phyloP scores from a whole-genome alignment of 2,888 invertebrate species.

The Andrena chrysosceles region DNA sequence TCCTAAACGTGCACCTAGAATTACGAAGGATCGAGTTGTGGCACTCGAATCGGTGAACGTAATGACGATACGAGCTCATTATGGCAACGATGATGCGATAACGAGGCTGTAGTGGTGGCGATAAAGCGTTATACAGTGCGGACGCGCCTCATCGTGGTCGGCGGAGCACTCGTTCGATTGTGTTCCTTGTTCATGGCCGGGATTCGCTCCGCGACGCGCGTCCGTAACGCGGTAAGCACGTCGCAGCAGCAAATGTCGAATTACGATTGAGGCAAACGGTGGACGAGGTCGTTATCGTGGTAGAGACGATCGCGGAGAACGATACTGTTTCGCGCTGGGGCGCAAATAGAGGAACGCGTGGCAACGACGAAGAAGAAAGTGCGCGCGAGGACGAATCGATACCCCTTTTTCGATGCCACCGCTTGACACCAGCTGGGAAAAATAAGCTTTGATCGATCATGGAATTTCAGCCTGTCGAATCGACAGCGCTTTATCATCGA shows the following conservation, averaged over 20 bases:
- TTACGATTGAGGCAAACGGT: conserved; percentile 45
- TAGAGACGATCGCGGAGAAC: conserved; percentile 12
- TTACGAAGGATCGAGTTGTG: conserved; percentile 52
- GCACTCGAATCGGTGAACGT: conserved; percentile 53
- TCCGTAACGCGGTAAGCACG: conserved; percentile 7
- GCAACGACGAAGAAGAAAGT: not conserved
- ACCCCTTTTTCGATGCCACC: conserved; percentile 14
- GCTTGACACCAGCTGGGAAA: conserved; percentile 17
- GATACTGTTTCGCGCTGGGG: conserved; percentile 2
- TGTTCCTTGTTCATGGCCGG: conserved; percentile 26
- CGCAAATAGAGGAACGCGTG: not conserved
- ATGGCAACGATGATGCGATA: conserved; percentile 64
- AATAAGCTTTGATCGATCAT: conserved; percentile 48
- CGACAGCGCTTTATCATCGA: conserved; percentile 45
- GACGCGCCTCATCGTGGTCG: conserved; percentile 20
- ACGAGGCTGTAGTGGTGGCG: conserved; percentile 52
- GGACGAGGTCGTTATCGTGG: conserved; percentile 26
- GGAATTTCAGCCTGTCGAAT: conserved; percentile 47
- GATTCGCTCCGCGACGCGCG: conserved; percentile 13
- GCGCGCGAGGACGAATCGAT: conserved; percentile 27
- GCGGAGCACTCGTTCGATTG: conserved; percentile 41
- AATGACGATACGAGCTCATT: conserved; percentile 68
- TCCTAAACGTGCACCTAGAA: conserved; percentile 19
- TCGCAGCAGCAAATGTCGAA: conserved; percentile 36
- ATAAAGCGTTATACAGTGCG: conserved; percentile 37